These are phyloP conservation scores for Alca torda DNA, from an alignment of 2,797 vertebrate species.

Conservation along the genomic window DNA sequence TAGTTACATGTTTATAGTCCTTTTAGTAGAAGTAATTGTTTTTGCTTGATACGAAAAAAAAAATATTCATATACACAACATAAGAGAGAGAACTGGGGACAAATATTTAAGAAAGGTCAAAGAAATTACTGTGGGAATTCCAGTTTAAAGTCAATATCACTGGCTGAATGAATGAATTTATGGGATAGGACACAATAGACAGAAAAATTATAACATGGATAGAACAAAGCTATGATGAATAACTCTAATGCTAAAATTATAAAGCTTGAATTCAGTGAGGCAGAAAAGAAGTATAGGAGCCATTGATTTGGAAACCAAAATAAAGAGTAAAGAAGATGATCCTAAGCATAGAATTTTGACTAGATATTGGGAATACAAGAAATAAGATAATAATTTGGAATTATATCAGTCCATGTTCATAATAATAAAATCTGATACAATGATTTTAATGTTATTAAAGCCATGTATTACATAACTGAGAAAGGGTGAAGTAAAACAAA, in stretches of 20 bases:
- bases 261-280: not conserved
- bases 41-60: not conserved
- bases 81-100: not conserved
- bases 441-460: not conserved
- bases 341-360: not conserved
- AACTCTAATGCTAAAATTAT: not conserved
- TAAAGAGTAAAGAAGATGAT: not conserved
- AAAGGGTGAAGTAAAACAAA: not conserved
- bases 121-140: not conserved
- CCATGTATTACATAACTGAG: not conserved
- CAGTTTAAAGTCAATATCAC: not conserved
- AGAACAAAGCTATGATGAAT: not conserved
- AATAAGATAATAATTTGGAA: not conserved
- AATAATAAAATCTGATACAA: not conserved
- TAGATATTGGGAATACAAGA: not conserved
- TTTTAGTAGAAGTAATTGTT: not conserved
- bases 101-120: not conserved
- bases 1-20: not conserved
- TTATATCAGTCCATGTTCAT: not conserved
- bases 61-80: not conserved
- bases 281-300: not conserved
- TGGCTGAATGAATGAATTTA: not conserved
- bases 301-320: not conserved
- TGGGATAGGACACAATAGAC: not conserved
- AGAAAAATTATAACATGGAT: not conserved